Conservation (phyloP, 2,888 invertebrate species). For the Pterobdella sp. region DNA sequence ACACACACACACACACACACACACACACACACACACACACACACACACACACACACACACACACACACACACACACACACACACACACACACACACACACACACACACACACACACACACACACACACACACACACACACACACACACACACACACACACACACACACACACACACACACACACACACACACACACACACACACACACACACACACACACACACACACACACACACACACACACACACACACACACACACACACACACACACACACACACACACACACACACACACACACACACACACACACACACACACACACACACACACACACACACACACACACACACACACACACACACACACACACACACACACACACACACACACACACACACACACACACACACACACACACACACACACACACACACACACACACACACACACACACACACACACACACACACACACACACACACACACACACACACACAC, state of each 20-base stretch:
- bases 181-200: too few species aligned
- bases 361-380: constrained; percentile 16
- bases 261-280: background rate
- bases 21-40: too few species aligned
- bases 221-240: background rate
- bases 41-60: too few species aligned
- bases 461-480: constrained; percentile 16
- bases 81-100: too few species aligned
- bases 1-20: too few species aligned
- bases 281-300: constrained; percentile 11
- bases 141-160: too few species aligned
- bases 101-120: too few species aligned
- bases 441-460: constrained; percentile 16
- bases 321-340: constrained; percentile 16
- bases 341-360: constrained; percentile 14
- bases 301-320: constrained; percentile 16
- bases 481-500: constrained; percentile 16
- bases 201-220: background rate
- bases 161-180: too few species aligned
- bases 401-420: constrained; percentile 12
- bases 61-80: too few species aligned
- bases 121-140: too few species aligned
- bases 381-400: constrained; percentile 16
- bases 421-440: constrained; percentile 15
- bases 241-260: too few species aligned